phyloP scores from a whole-genome alignment of 2,888 invertebrate species.

The Pecten maximus region DNA sequence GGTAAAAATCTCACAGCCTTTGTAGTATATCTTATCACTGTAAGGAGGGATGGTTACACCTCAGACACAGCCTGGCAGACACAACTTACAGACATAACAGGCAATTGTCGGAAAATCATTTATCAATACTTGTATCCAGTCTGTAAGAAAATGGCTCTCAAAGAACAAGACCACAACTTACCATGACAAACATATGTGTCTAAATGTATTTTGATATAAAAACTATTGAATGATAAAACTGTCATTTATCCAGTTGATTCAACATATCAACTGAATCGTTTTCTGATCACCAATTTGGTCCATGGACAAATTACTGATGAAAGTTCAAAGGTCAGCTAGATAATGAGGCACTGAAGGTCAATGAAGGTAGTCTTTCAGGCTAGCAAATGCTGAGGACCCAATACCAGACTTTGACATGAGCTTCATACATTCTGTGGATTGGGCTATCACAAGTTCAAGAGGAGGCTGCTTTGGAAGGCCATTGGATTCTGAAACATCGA shows the following conservation, averaged over 20 bases:
- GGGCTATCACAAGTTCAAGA: constrained; percentile 94
- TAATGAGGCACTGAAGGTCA: constrained; percentile 62
- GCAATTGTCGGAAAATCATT: not conserved
- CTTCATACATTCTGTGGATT: constrained; percentile 93
- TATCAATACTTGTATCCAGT: not conserved
- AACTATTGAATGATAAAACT: not conserved
- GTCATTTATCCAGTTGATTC: not conserved
- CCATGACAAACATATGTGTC: not conserved
- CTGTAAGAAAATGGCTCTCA: not conserved
- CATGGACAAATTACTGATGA: constrained; percentile 35
- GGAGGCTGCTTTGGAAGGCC: constrained; percentile 95
- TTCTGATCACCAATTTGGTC: constrained; percentile 6
- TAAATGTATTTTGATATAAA: constrained; percentile 6
- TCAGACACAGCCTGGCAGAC: not conserved
- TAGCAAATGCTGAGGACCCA: constrained; percentile 97
- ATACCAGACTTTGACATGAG: constrained; percentile 94
- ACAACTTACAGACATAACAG: not conserved
- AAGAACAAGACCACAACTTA: not conserved
- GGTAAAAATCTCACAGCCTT: not conserved
- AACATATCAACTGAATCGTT: not conserved
- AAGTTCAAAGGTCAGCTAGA: constrained; percentile 31
- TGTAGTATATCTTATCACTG: not conserved
- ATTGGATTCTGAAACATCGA: constrained; percentile 89
- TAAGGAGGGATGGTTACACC: not conserved
- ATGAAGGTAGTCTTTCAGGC: constrained; percentile 87